Conservation (phyloP, 2,888 invertebrate species). For the Drosophila kokeensis region DNA sequence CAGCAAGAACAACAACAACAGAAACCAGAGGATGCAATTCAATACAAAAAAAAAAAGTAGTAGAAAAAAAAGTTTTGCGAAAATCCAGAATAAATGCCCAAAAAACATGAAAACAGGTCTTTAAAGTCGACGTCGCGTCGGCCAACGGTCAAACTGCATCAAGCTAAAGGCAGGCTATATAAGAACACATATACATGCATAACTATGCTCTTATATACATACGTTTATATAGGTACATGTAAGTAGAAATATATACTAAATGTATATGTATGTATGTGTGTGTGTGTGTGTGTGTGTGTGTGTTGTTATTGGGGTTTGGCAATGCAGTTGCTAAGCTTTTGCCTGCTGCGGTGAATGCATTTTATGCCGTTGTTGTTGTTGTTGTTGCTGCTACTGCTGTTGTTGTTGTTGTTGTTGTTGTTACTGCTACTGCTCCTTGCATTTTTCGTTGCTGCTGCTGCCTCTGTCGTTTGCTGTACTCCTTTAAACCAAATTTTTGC, state of each 20-base stretch:
- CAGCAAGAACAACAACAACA: constrained; percentile 30
- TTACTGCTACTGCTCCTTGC: constrained; percentile 50
- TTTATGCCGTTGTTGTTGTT: constrained; percentile 51
- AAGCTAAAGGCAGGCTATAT: constrained; percentile 56
- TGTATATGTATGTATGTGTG: constrained; percentile 16
- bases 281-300: constrained; percentile 33
- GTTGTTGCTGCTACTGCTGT: constrained; percentile 10
- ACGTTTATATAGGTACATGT: neutral
- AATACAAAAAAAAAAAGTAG: constrained; percentile 63
- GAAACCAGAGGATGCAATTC: constrained; percentile 67
- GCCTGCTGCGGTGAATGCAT: constrained; percentile 69
- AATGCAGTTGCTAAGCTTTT: constrained; percentile 74
- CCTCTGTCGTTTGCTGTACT: constrained; percentile 44
- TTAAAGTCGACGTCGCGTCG: constrained; percentile 62
- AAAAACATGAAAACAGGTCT: constrained; percentile 77
- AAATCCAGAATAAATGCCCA: constrained; percentile 78
- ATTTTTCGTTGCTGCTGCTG: constrained; percentile 48
- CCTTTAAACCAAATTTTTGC: constrained; percentile 47
- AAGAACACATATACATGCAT: constrained; percentile 25
- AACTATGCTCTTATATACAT: constrained; percentile 19
- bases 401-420: constrained; percentile 27
- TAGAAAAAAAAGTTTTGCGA: constrained; percentile 50
- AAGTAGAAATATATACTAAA: neutral
- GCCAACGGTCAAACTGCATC: constrained; percentile 74
- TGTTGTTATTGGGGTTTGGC: constrained; percentile 67